A percentile compares a stretch with the other conserved stretches of the same genome.
phyloP scores from a whole-genome alignment of 2,113 vertebrate genomes.

The Turdus rufiventris region DNA sequence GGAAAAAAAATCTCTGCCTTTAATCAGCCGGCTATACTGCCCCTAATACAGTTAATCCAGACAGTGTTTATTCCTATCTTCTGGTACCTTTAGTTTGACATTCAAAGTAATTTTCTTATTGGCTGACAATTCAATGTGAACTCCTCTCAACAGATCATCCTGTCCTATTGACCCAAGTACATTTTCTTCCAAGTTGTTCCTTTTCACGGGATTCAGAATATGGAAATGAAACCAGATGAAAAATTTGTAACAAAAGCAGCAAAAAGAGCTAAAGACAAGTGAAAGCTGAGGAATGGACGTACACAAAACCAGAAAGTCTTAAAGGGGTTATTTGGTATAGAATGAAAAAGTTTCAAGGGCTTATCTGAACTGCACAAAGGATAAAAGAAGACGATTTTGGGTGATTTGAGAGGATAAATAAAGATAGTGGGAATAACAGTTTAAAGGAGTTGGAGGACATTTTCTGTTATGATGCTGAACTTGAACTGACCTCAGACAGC shows the following conservation, averaged over 20 bases:
- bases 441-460: neutral
- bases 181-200: neutral
- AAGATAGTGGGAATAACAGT: neutral
- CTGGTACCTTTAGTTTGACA: neutral
- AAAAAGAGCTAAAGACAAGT: neutral
- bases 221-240: neutral
- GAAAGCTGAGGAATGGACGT: neutral
- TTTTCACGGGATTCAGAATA: neutral
- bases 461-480: neutral
- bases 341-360: neutral
- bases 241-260: neutral
- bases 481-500: neutral
- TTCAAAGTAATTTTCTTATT: neutral
- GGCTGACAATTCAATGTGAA: neutral
- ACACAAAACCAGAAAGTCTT: neutral
- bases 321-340: neutral
- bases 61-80: neutral
- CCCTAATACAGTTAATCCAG: neutral
- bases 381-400: neutral
- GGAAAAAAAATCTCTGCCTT: neutral
- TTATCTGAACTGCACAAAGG: neutral
- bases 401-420: neutral
- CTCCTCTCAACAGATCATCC: neutral
- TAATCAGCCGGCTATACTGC: neutral
- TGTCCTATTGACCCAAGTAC: neutral